Evolutionary conservation across 2,113 vertebrate species (phyloP), one percentile per base, ranked within the genome.

Genomic region (Sinosuthora webbiana): DNA sequence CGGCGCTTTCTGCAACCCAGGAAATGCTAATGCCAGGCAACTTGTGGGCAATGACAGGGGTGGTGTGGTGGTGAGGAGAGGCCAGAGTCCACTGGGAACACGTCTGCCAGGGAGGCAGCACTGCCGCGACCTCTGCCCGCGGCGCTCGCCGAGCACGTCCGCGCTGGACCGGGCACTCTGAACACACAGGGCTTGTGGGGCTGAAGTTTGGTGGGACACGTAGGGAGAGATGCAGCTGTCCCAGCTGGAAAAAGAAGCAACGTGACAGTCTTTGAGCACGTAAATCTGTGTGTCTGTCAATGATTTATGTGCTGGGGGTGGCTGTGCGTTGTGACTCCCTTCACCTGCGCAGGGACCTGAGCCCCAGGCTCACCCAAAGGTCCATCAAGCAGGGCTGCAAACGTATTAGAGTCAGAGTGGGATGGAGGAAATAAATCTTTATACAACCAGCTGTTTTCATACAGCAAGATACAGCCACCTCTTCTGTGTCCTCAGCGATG

Each of bases 251-350:
- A 35, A 21, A n/a, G 65, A 33, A 68, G 62, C 2, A 22, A 17
- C 3, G 0, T 50, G 49, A 15, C 25, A 7, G 16, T n/a, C 15
- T 41, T 7, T 18, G 55, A 52, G 67, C n/a, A 27, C 10, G 1
- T 33, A 45, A 53, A 39, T 57, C 17, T 59, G 35, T 2, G 4
- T 27, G 56, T 49, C 53, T 77, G 55, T 37, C 55, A 31, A 8
- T 60, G 78, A 45, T 55, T 57, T 35, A 25, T 74, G 67, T 27
- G 47, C 78, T 64, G 3, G 2, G 50, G 37, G 15, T 44, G 56
- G 74, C 78, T 68, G 73, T 10, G 53, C 0, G 3, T 44, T n/a
- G 52, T 23, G 67, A 28, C 41, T 73, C 35, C 53, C 44, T 11
- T 2, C 59, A 42, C 41, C 65, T 28, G 59, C n/a, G 68, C 55